Conservation (phyloP, 2,113 vertebrate species). For the Eclectus roratus region DNA sequence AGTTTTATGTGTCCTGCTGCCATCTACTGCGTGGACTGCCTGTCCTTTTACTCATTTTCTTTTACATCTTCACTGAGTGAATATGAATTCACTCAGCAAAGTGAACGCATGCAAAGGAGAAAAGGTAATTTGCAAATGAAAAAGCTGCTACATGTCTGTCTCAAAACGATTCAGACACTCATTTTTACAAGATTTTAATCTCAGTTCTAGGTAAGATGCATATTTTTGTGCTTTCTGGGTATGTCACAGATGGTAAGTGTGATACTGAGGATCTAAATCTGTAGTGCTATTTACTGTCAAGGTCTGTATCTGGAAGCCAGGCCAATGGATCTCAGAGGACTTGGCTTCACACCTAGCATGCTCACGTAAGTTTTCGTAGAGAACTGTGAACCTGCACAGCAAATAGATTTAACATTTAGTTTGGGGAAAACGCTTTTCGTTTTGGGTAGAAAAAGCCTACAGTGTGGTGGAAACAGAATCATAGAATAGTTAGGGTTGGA, state of each 20-base stretch:
- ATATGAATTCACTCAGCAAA: not conserved
- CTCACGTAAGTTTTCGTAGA: not conserved
- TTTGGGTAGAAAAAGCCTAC: not conserved
- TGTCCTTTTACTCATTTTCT: not conserved
- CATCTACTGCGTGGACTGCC: not conserved
- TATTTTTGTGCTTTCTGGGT: not conserved
- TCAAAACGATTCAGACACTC: not conserved
- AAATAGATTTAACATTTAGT: not conserved
- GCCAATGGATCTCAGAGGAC: not conserved
- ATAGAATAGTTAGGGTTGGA: too few relatives aligned
- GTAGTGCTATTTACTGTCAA: not conserved
- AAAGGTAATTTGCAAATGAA: slow-evolving; percentile 27
- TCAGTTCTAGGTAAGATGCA: not conserved
- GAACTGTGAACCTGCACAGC: not conserved
- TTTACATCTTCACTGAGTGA: not conserved
- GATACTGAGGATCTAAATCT: not conserved
- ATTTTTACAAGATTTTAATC: not conserved
- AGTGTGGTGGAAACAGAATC: not conserved
- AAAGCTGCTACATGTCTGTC: not conserved
- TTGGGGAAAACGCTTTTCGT: not conserved
- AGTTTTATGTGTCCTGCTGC: not conserved
- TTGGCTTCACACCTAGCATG: not conserved
- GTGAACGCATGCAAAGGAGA: not conserved
- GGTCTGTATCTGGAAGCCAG: not conserved
- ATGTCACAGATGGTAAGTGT: not conserved